Conservation (phyloP, 2,888 invertebrate genomes). For the Apotomis betuletana region DNA sequence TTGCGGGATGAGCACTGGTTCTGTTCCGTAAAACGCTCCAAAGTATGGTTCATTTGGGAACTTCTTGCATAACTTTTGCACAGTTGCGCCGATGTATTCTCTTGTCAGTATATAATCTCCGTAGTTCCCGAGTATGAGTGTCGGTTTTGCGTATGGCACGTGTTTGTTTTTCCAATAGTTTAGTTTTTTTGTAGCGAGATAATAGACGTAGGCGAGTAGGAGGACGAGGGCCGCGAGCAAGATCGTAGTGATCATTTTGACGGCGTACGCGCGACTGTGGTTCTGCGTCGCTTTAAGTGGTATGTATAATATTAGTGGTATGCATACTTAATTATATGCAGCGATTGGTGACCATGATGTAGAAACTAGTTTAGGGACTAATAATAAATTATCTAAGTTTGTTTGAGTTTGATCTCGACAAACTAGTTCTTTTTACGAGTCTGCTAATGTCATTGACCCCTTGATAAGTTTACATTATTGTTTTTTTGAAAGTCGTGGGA, state of each 20-base stretch:
- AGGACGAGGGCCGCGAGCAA: conserved; percentile 3
- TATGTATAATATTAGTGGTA: neutral
- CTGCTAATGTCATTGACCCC: neutral
- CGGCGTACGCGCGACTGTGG: neutral
- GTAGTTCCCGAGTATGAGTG: conserved; percentile 59
- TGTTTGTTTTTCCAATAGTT: conserved; percentile 59
- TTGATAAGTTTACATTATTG: too few relatives aligned
- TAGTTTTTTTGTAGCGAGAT: conserved; percentile 27
- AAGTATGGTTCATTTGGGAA: conserved; percentile 45
- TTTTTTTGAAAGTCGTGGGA: too few relatives aligned
- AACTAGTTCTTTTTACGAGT: neutral
- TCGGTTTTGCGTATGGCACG: conserved; percentile 53
- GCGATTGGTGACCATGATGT: conserved; percentile 30
- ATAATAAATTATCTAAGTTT: neutral
- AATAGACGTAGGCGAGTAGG: conserved; percentile 16
- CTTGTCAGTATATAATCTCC: conserved; percentile 48
- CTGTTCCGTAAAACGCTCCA: conserved; percentile 42
- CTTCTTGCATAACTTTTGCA: conserved; percentile 49
- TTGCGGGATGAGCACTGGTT: conserved; percentile 42
- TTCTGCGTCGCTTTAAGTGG: neutral
- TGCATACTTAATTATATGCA: neutral
- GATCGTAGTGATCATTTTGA: conserved; percentile 28
- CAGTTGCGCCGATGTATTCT: conserved; percentile 46
- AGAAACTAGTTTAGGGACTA: conserved; percentile 14
- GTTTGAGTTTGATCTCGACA: neutral